Evolutionary conservation across 2,888 invertebrate genomes (phyloP), one percentile per base, ranked within the genome.

Genomic region (Esperia sulphurella): DNA sequence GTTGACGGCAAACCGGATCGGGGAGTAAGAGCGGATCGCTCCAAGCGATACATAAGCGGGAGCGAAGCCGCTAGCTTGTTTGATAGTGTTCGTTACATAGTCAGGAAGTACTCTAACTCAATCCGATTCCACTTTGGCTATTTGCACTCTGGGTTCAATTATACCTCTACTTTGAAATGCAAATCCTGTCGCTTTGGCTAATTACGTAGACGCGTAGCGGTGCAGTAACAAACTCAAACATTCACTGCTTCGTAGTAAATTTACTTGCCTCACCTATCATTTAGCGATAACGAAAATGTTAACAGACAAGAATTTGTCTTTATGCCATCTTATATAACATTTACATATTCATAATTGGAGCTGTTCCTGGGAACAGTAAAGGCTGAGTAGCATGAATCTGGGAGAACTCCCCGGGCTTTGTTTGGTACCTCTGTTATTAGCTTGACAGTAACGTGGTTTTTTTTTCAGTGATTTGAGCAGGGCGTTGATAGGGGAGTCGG

Each of bases 101-200:
- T 72, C 68, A 68, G 71, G 74, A 71, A 79, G 77, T 73, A 65
- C 75, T 21, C 83, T 86, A 85, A 86, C 83, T 84, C 79, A 74
- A 85, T 84, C 80, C 74, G 79, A 83, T 83, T 83, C 83, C 81
- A 80, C 83, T 85, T 72, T 75, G 77, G 77, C 86, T 87, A 87
- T 88, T 88, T 87, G 82, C 85, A 79, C 81, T 80, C 75, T 64
- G 69, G 74, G 78, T 81, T 83, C 83, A 88, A 87, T 86, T 88
- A 86, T 83, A 76, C 79, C 65, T 77, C 78, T 79, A 79, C 86
- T 88, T 87, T 87, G 87, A 83, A 83, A 88, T 88, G 86, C 83
- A 87, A 88, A 88, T 88, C 78, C 75, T 68, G 73, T 79, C 79
- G 80, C 79, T 82, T 83, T 82, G 78, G 75, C 80, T 86, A 86